Base-by-base conservation (phyloP, 2,888 invertebrate genomes). In the Ophraella communa region DNA sequence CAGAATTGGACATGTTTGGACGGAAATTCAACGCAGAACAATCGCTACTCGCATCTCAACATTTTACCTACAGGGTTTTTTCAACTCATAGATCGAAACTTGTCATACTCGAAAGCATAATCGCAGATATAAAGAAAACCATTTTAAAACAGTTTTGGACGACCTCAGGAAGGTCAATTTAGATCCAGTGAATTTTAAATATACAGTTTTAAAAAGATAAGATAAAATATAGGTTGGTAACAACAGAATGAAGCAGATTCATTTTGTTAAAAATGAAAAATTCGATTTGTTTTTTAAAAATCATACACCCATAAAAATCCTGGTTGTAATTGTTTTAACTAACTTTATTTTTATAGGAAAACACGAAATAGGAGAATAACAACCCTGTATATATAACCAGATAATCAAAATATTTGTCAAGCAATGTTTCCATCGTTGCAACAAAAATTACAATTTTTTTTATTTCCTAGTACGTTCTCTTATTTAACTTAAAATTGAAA, bases 11-110 rank as follows among this genome's bases (percentile, higher is more conserved):
- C 81, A 79, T 79, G 80, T 75, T 78, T 83, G 83, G 83, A 83
- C 83, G 83, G 83, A 83, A 81, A 83, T 75, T 76, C 77, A 71
- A 81, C 83, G 80, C 81, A 81, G 81, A 79, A 76, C 80, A 74
- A 74, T 64, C 65, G 64, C 61, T 64, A 49, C 54, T 54, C 53
- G 30, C 62, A 56, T 60, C 35, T 62, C 47, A 45, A 52, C 5
- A 59, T 57, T 65, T 62, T 57, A 27, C 59, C 53, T 53, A 44
- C 42, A 44, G 55, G 51, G 42, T 33, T 39, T 35, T 42, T 8
- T 14, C 23, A 57, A 45, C 39, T 14, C 7, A 39, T 11, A 11
- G 4, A 10, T 8, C 2, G 17, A 2, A 2, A 18, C 0, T 53
- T 27, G 11, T 35, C 14, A 8, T 33, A 17, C 10, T 51, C 1